These are phyloP conservation scores for Channa argus DNA, from an alignment of 2,113 vertebrate species.

Conservation along the genomic window DNA sequence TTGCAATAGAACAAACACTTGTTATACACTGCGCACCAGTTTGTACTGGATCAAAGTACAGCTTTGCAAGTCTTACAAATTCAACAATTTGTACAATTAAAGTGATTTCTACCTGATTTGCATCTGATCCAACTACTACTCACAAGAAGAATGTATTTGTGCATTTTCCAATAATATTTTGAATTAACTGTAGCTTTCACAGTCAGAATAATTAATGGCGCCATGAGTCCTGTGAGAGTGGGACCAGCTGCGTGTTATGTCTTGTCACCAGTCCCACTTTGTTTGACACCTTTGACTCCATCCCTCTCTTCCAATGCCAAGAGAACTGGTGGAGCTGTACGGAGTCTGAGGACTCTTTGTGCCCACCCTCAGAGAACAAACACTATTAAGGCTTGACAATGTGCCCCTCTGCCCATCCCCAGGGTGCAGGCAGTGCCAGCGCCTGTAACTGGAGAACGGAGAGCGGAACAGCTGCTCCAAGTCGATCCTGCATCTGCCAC, in stretches of 20 bases:
- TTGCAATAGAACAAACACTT: constrained; percentile 13
- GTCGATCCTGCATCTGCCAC: constrained; percentile 81
- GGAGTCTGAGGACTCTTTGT: constrained; percentile 63
- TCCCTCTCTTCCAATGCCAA: constrained; percentile 77
- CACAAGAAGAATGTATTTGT: constrained; percentile 24
- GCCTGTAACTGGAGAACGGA: constrained; percentile 77
- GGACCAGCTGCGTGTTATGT: constrained; percentile 74
- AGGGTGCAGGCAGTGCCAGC: constrained; percentile 63
- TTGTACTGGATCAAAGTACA: neutral
- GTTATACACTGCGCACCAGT: constrained; percentile 2
- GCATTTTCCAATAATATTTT: constrained; percentile 44
- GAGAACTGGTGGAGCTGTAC: constrained; percentile 42
- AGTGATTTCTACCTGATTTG: constrained; percentile 10
- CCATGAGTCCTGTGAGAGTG: constrained; percentile 69
- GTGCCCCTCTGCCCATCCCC: constrained; percentile 72
- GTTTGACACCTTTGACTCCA: constrained; percentile 71
- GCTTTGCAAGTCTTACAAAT: neutral
- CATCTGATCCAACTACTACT: constrained; percentile 16
- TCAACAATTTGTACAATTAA: constrained; percentile 6
- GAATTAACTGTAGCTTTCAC: constrained; percentile 20
- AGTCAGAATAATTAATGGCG: constrained; percentile 69
- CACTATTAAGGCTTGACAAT: constrained; percentile 61
- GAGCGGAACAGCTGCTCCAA: constrained; percentile 80
- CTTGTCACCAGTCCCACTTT: constrained; percentile 67
- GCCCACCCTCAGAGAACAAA: constrained; percentile 81